Conservation (phyloP, 2,888 invertebrate species). For the Frankliniella intonsa region DNA sequence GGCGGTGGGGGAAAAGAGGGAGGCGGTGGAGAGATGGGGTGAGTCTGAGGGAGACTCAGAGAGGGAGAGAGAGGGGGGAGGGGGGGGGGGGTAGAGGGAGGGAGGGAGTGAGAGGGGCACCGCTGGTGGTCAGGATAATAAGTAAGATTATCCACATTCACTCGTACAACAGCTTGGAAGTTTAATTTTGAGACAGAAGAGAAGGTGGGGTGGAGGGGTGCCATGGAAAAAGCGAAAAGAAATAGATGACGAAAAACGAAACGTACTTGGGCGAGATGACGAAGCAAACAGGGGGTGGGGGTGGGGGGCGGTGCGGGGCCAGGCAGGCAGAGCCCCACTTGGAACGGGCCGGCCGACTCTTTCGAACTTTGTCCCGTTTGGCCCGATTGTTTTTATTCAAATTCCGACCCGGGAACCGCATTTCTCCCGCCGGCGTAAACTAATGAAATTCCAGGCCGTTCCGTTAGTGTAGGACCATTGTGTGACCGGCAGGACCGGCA, state of each 20-base stretch:
- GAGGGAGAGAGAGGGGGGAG: background rate
- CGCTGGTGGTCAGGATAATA: background rate
- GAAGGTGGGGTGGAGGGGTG: background rate
- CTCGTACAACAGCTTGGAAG: background rate
- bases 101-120: background rate
- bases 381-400: constrained; percentile 23
- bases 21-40: background rate
- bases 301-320: background rate
- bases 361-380: constrained; percentile 20
- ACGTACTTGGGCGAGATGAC: background rate
- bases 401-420: constrained; percentile 12
- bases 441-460: constrained; percentile 2
- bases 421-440: background rate
- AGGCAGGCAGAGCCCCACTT: background rate
- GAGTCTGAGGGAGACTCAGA: background rate
- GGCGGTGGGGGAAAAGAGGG: background rate
- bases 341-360: background rate
- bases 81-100: background rate
- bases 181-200: background rate
- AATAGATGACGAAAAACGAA: background rate
- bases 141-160: constrained; percentile 20
- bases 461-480: background rate
- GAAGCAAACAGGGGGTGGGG: background rate
- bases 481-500: background rate
- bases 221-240: background rate